These are phyloP conservation scores for Thereuonema tuberculata DNA, from an alignment of 1,140 invertebrate species.

Conservation along the genomic window DNA sequence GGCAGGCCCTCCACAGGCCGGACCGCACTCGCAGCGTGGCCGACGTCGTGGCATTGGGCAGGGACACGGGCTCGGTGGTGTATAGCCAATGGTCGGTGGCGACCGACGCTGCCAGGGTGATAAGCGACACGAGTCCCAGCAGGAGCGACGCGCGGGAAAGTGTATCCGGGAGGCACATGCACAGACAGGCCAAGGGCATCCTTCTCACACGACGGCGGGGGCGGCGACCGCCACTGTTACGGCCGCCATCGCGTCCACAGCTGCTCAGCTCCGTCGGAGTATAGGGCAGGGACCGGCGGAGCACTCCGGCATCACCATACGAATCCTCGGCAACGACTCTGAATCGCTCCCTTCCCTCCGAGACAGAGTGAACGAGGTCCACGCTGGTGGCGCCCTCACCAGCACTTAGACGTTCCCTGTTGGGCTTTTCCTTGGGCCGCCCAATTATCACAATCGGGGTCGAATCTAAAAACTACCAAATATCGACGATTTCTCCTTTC, in stretches of 20 bases:
- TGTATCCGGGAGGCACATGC: conserved; percentile 10
- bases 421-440: too few species aligned
- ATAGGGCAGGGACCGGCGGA: too few species aligned
- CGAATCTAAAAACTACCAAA: too few species aligned
- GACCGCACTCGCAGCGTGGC: neutral
- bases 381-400: too few species aligned
- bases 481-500: too few species aligned
- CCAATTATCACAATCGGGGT: too few species aligned
- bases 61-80: conserved; percentile 18
- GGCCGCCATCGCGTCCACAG: neutral
- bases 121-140: conserved; percentile 19
- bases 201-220: neutral
- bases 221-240: neutral
- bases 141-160: conserved; percentile 19
- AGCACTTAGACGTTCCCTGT: too few species aligned
- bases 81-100: conserved; percentile 26
- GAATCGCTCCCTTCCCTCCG: too few species aligned
- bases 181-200: conserved; percentile 7
- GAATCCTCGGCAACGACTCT: too few species aligned
- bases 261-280: neutral
- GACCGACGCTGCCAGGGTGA: conserved; percentile 20
- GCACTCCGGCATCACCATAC: too few species aligned
- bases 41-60: neutral
- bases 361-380: too few species aligned
- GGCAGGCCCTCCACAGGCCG: conserved; percentile 5